Evolutionary conservation across 1,140 invertebrate genomes (phyloP), one percentile per base, ranked within the genome.

Genomic region (Rhysida immarginata): DNA sequence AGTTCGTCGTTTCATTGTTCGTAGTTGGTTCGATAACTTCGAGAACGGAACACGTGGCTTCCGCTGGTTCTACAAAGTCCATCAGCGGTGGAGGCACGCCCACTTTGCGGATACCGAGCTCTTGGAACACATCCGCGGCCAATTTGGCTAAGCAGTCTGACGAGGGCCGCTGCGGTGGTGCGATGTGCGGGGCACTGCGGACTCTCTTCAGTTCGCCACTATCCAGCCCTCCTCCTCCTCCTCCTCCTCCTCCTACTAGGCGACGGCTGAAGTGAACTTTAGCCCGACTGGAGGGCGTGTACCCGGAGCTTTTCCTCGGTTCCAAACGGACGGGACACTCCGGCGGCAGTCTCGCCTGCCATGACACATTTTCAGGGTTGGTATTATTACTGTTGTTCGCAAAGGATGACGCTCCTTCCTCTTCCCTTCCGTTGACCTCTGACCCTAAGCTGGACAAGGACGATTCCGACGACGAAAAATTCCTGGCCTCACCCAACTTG

Each of bases 381-480:
- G 20, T 18, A 23, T 49, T 20, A 20, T 26, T 20, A 3, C 45
- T 20, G 13, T 26, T 43, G 24, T 46, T 58, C 52, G 23, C 56
- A 51, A 50, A 35, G 23, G 1, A 26, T 54, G 20, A 42, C 25
- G 26, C 50, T n/a, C n/a, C n/a, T n/a, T n/a, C n/a, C n/a, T n/a
- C n/a, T n/a, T n/a, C n/a, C n/a, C n/a, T n/a, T n/a, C n/a, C n/a
- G n/a, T n/a, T n/a, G n/a, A n/a, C n/a, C n/a, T n/a, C n/a, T n/a
- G 29, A 8, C 16, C 29, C 60, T 26, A 63, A 60, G 26, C 61
- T 60, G 27, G 60, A 59, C 14, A 64, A 56, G 44, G 63, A 64
- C 27, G 62, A 62, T 57, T 64, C 62, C 1, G 61, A 63, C 1
- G 64, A 63, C 11, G 63, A 64, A n/a, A 65, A 43, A 20, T 57